These are phyloP conservation scores for Diceros bicornis DNA, from an alignment of 2,797 vertebrate species.

Conservation along the genomic window DNA sequence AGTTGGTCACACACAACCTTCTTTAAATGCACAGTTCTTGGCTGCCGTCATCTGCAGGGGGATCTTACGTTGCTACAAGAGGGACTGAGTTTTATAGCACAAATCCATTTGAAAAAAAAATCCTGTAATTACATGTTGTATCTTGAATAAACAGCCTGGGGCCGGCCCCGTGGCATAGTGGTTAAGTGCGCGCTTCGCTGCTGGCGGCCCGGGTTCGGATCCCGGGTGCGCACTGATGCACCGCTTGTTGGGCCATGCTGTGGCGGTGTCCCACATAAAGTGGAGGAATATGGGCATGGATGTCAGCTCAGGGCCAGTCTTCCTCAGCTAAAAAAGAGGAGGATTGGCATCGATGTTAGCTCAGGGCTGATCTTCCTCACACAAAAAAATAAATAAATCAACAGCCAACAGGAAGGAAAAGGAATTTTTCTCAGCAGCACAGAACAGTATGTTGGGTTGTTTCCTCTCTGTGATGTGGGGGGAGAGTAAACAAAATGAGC, in stretches of 20 bases:
- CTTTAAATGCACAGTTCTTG: not conserved
- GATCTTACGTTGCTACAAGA: not conserved
- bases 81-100: not conserved
- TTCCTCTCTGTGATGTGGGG: conserved; percentile 36
- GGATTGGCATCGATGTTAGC: too few species aligned
- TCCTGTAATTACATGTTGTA: not conserved
- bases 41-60: not conserved
- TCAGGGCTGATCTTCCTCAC: too few species aligned
- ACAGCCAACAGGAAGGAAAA: conserved; percentile 67
- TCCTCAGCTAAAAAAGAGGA: too few species aligned
- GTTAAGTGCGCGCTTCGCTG: too few species aligned
- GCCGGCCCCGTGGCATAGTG: too few species aligned
- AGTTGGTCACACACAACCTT: not conserved
- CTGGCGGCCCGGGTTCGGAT: too few species aligned
- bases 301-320: too few species aligned
- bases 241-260: too few species aligned
- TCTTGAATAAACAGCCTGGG: conserved; percentile 25
- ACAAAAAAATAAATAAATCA: not conserved
- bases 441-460: conserved; percentile 9
- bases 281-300: too few species aligned
- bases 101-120: not conserved
- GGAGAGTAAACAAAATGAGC: not conserved
- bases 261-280: too few species aligned
- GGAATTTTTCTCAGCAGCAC: conserved; percentile 49
- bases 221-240: too few species aligned